Evolutionary conservation across 2,888 invertebrate species (phyloP).

Genomic region (Drosophila subquinaria): DNA sequence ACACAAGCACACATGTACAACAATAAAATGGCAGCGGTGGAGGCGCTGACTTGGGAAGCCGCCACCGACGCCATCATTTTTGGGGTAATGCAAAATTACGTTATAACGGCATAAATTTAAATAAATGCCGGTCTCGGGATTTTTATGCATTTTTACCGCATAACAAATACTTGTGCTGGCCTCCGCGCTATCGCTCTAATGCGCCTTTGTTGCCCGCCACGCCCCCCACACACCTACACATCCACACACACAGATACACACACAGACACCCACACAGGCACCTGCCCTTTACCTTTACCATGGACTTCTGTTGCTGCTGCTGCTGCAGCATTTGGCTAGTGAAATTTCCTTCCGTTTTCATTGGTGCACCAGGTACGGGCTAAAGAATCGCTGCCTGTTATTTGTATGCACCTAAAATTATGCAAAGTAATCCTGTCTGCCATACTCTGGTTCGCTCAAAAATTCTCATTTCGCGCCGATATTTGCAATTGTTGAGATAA

Average conservation of each 20-base stretch:
- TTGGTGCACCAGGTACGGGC: conserved; percentile 40
- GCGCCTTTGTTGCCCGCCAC: conserved; percentile 65
- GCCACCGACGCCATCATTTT: conserved; percentile 73
- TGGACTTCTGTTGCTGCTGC: conserved; percentile 33
- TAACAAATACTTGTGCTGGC: conserved; percentile 83
- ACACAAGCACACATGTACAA: conserved; percentile 38
- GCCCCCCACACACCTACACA: conserved; percentile 23
- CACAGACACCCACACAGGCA: conserved; percentile 4
- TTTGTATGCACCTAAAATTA: conserved; percentile 79
- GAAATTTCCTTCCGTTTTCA: conserved; percentile 79
- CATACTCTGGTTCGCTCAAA: conserved; percentile 42
- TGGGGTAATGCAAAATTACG: conserved; percentile 84
- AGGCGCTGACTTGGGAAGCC: conserved; percentile 52
- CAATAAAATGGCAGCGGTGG: conserved; percentile 67
- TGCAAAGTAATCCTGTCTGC: conserved; percentile 78
- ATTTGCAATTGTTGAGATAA: conserved; percentile 81
- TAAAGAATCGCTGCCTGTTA: conserved; percentile 63
- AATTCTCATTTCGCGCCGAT: conserved; percentile 70
- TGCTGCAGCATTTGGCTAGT: conserved; percentile 74
- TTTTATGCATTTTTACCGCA: conserved; percentile 85
- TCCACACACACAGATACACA: conserved; percentile 11
- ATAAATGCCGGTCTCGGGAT: conserved; percentile 86
- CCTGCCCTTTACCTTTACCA: conserved; percentile 22
- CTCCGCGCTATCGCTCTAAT: conserved; percentile 68
- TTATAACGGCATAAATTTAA: conserved; percentile 85